Evolutionary conservation across 35 echinoderm and acorn worm species (phyloP).

Genomic region (Heliocidaris tuberculata): DNA sequence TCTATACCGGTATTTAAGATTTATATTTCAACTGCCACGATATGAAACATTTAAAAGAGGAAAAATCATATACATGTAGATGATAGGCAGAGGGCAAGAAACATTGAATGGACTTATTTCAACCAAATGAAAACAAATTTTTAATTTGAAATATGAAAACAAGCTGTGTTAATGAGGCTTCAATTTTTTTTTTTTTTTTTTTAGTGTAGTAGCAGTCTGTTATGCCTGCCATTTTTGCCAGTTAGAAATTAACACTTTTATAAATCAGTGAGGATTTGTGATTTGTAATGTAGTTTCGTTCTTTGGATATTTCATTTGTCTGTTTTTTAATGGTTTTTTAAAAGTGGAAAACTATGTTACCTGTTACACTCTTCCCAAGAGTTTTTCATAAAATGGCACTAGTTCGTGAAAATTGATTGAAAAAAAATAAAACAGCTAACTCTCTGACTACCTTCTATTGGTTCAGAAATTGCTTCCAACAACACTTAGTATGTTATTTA

Average conservation of each 20-base stretch:
- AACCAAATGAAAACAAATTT: background rate
- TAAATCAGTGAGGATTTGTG: too few relatives aligned
- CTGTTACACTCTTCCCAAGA: background rate
- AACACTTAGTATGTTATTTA: background rate
- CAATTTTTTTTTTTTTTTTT: background rate
- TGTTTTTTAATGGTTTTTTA: too few relatives aligned
- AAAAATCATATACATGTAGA: background rate
- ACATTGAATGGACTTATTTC: too few relatives aligned
- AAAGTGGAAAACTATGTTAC: background rate
- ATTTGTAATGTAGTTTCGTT: too few relatives aligned
- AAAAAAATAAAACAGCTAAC: background rate
- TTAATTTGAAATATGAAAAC: background rate
- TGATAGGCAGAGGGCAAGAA: too few relatives aligned
- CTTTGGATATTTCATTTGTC: background rate
- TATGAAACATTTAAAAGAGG: background rate
- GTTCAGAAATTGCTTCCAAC: too few relatives aligned
- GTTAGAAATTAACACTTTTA: too few relatives aligned
- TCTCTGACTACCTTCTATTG: too few relatives aligned
- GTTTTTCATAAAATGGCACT: background rate
- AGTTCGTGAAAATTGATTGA: background rate
- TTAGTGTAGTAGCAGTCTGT: background rate
- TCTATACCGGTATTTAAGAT: background rate
- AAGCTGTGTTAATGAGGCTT: background rate
- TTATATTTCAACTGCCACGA: background rate
- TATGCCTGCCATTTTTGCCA: background rate